These are phyloP conservation scores for Brachyptera risi DNA, from an alignment of 2,888 invertebrate genomes.

Conservation along the genomic window DNA sequence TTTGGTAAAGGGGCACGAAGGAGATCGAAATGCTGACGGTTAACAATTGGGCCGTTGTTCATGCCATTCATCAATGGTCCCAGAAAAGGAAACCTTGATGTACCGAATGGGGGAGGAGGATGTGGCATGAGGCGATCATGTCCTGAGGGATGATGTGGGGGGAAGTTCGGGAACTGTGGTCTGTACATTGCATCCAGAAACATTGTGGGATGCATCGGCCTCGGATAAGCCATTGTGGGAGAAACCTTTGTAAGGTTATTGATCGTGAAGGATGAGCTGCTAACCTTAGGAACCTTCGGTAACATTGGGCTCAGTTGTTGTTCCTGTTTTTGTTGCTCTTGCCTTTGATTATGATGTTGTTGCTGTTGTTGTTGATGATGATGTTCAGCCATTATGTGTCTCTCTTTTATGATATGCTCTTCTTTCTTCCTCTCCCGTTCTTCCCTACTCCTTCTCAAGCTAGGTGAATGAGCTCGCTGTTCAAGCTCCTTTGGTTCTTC, in stretches of 20 bases:
- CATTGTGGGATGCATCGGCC: constrained; percentile 70
- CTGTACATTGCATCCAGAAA: constrained; percentile 71
- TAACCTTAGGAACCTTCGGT: constrained; percentile 1
- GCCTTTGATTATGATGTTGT: background rate
- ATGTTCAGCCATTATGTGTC: background rate
- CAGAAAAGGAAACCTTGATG: constrained; percentile 70
- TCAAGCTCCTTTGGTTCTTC: constrained; percentile 31
- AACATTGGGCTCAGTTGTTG: constrained; percentile 35
- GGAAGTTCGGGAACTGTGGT: constrained; percentile 41
- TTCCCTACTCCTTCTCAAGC: background rate
- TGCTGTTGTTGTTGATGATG: constrained; percentile 1
- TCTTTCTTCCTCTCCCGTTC: constrained; percentile 28
- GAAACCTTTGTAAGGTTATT: constrained; percentile 44
- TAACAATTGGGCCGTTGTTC: constrained; percentile 34
- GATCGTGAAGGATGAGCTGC: constrained; percentile 9
- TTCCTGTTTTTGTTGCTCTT: background rate
- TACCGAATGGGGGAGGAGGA: constrained; percentile 56
- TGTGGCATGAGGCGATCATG: constrained; percentile 43
- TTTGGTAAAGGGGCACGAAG: constrained; percentile 48
- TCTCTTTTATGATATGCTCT: constrained; percentile 17
- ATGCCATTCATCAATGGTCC: constrained; percentile 66
- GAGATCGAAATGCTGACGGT: constrained; percentile 36
- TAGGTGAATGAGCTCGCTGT: constrained; percentile 22
- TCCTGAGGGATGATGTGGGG: constrained; percentile 48
- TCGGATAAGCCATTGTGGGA: constrained; percentile 69